Conservation (phyloP, 1,140 invertebrate genomes). For the Drosophila lacertosa region DNA sequence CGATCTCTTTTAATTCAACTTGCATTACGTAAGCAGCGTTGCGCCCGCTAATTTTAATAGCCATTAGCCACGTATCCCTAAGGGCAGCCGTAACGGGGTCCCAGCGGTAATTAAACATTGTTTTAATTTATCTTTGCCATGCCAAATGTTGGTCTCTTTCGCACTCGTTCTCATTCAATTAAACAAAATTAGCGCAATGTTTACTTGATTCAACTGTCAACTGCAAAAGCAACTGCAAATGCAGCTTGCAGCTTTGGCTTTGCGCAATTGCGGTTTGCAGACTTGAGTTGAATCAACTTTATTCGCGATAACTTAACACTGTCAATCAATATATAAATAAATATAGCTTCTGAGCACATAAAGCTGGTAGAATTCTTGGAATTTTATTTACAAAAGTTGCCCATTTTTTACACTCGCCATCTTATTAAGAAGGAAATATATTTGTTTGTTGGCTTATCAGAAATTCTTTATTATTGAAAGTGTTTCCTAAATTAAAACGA, state of each 20-base stretch:
- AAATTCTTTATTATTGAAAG: too few relatives aligned
- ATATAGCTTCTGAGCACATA: too few relatives aligned
- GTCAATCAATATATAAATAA: too few relatives aligned
- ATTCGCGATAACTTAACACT: neutral
- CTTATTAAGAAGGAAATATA: too few relatives aligned
- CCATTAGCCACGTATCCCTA: conserved; percentile 52
- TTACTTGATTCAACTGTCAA: conserved; percentile 49
- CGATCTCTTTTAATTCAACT: conserved; percentile 12
- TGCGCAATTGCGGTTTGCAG: neutral
- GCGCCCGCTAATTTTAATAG: conserved; percentile 59
- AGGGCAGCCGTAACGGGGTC: conserved; percentile 45
- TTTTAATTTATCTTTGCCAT: conserved; percentile 58
- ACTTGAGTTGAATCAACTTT: conserved; percentile 1
- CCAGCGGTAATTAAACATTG: conserved; percentile 62
- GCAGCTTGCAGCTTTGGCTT: conserved; percentile 20
- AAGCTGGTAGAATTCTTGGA: too few relatives aligned
- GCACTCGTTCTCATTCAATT: conserved; percentile 54
- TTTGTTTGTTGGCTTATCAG: too few relatives aligned
- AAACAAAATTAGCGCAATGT: conserved; percentile 50
- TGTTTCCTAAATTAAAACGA: too few relatives aligned
- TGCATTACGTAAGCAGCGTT: conserved; percentile 63
- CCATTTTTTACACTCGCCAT: too few relatives aligned
- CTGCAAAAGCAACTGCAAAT: conserved; percentile 23
- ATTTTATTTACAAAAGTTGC: too few relatives aligned
- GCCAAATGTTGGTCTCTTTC: conserved; percentile 39